Base-by-base conservation (phyloP, 2,888 invertebrate species). In the Neria commutata region DNA sequence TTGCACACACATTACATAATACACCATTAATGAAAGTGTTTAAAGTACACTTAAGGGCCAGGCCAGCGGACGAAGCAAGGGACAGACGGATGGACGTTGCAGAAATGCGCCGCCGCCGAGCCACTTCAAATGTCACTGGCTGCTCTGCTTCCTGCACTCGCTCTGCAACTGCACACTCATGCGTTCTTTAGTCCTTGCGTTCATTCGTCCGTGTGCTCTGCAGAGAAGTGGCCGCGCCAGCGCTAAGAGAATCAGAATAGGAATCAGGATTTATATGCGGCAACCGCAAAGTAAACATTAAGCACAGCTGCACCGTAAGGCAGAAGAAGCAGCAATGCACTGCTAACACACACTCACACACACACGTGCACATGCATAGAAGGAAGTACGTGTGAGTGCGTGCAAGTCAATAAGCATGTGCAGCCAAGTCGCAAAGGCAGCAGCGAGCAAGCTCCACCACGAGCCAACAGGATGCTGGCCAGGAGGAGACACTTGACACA, bases 21-120 rank as follows among this genome's bases (percentile, higher is more conserved):
- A 73, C 70, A 67, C 72, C 72, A 72, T 72, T 72, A 72, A 72
- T 73, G 74, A 72, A 72, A 73, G 72, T 72, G 72, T 72, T 72
- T 72, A 72, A 72, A 72, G 74, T 72, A 74, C 74, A 72, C 72
- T 72, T 72, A 72, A 72, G 72, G 71, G 71, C 73, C 72, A 70
- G 68, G 68, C 66, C n/a, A n/a, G 63, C 73, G 74, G 74, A 71
- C n/a, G 8, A 21, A 42, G 42, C 42, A 8, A 42, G 4, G 42
- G 5, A 21, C 37, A 37, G n/a, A 10, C 37, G n/a, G n/a, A 37
- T n/a, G 37, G 37, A n/a, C 6, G n/a, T n/a, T n/a, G n/a, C 37
- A 37, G 37, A n/a, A n/a, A n/a, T n/a, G n/a, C n/a, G n/a, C n/a
- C n/a, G n/a, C n/a, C n/a, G n/a, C n/a, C n/a, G n/a, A n/a, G n/a